Evolutionary conservation across 2,113 vertebrate species (phyloP).

Genomic region (Oostethus manadensis): DNA sequence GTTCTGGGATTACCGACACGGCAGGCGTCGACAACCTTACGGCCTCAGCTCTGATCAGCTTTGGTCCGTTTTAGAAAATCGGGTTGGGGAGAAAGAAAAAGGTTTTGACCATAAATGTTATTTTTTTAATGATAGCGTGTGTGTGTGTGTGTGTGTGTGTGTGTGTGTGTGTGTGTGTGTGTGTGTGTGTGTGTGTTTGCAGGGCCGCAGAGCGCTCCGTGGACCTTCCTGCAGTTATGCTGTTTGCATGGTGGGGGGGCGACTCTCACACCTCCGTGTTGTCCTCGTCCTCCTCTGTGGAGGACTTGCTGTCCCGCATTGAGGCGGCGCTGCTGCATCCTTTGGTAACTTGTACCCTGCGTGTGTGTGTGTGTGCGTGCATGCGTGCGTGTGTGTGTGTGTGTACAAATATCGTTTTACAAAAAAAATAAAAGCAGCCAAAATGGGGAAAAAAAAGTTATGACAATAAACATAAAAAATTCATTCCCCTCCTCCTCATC

Average conservation of each 20-base stretch:
- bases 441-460: too few relatives aligned
- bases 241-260: conserved; percentile 61
- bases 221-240: conserved; percentile 77
- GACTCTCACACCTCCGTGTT: conserved; percentile 57
- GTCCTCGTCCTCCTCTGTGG: conserved; percentile 21
- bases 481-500: too few relatives aligned
- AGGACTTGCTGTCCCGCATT: conserved; percentile 70
- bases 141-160: conserved; percentile 1
- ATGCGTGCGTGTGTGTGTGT: neutral
- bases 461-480: too few relatives aligned
- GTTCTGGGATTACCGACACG: too few relatives aligned
- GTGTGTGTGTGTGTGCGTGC: conserved; percentile 8
- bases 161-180: too few relatives aligned
- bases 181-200: neutral
- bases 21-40: too few relatives aligned
- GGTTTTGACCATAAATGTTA: neutral
- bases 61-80: too few relatives aligned
- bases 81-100: neutral
- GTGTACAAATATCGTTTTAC: too few relatives aligned
- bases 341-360: conserved; percentile 73
- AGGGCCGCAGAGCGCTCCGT: conserved; percentile 74
- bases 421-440: too few relatives aligned
- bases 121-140: neutral
- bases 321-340: conserved; percentile 63
- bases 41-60: too few relatives aligned